These are phyloP conservation scores for Triops longicaudatus DNA, from an alignment of 1,140 invertebrate genomes.

Conservation along the genomic window DNA sequence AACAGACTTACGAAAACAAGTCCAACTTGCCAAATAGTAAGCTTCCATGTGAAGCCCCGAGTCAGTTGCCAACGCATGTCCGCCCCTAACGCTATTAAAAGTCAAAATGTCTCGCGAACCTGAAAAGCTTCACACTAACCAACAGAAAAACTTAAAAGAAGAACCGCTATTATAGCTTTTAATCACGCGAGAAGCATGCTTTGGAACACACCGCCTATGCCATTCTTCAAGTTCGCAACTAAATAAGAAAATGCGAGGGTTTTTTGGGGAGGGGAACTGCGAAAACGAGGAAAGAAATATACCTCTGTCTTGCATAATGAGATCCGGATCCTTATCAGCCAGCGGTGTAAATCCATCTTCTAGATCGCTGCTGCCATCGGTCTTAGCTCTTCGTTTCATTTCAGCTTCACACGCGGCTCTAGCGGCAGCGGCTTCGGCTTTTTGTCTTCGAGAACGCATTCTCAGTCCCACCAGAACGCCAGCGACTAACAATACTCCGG, in stretches of 20 bases:
- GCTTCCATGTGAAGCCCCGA: not conserved
- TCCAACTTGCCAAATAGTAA: not conserved
- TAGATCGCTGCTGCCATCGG: constrained; percentile 17
- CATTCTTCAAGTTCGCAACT: too few relatives aligned
- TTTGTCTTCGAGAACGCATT: constrained; percentile 40
- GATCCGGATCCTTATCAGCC: constrained; percentile 25
- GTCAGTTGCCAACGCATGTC: not conserved
- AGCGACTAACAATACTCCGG: constrained; percentile 56
- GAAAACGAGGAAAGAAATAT: not conserved
- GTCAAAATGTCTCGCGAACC: not conserved
- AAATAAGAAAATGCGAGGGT: not conserved
- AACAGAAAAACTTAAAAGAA: not conserved
- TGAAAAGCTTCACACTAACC: not conserved
- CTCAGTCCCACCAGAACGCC: constrained; percentile 60
- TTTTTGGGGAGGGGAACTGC: not conserved
- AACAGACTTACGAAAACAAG: not conserved
- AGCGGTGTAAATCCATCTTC: constrained; percentile 22
- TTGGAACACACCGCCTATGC: not conserved
- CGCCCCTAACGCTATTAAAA: not conserved
- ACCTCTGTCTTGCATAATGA: constrained; percentile 24
- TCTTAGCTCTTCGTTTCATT: constrained; percentile 5
- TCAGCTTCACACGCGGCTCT: not conserved
- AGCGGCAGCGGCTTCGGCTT: not conserved
- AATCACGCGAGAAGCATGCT: not conserved
- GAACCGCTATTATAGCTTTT: not conserved